Evolutionary conservation across 2,888 invertebrate genomes (phyloP).

Genomic region (Cryptus viduatorius): DNA sequence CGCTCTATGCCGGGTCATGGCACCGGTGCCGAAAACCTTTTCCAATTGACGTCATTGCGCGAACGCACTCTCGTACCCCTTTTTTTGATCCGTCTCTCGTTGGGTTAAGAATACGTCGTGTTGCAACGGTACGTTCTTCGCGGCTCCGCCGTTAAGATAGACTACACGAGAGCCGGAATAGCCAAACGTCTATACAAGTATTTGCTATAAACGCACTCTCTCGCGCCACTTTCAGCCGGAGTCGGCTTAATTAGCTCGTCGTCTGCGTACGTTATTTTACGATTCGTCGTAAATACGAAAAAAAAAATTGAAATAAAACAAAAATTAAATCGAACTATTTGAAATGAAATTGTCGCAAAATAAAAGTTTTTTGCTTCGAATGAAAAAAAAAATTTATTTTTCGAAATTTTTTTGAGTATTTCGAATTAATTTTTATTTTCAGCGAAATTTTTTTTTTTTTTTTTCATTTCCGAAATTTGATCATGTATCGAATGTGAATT

Average conservation of each 20-base stretch:
- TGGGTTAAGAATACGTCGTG: conserved; percentile 81
- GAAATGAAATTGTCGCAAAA: no score
- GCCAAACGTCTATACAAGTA: conserved; percentile 35
- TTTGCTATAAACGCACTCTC: conserved; percentile 13
- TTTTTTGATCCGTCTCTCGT: conserved; percentile 54
- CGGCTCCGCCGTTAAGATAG: conserved; percentile 54
- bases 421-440: no score
- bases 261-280: neutral
- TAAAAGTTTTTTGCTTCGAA: no score
- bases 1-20: conserved; percentile 57
- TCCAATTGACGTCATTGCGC: conserved; percentile 84
- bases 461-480: no score
- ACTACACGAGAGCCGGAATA: conserved; percentile 62
- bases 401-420: no score
- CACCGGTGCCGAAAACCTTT: conserved; percentile 80
- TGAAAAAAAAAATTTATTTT: no score
- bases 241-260: conserved; percentile 12
- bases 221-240: conserved; percentile 9
- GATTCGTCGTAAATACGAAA: neutral
- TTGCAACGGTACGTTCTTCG: conserved; percentile 71
- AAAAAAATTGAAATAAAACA: neutral
- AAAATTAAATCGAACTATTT: no score
- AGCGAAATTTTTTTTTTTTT: no score
- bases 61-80: conserved; percentile 57
- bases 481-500: neutral